phyloP scores from a whole-genome alignment of 1,140 invertebrate species.

The Heliconius hewitsoni region DNA sequence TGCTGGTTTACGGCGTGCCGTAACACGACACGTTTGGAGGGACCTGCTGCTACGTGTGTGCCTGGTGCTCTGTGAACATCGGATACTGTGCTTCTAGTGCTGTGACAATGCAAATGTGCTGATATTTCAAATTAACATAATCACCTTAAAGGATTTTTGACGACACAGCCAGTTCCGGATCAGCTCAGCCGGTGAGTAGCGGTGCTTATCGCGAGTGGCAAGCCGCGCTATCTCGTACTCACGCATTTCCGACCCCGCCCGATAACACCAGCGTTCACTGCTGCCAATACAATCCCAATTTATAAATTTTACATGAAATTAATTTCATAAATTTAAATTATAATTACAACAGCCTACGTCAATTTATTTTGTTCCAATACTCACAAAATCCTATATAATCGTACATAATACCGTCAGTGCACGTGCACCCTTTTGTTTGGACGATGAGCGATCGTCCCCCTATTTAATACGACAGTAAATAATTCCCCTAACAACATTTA shows the following conservation, averaged over 20 bases:
- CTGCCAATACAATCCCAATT: conserved; percentile 21
- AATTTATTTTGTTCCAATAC: not conserved
- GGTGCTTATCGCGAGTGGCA: conserved; percentile 73
- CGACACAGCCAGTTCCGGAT: conserved; percentile 76
- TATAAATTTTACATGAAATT: not conserved
- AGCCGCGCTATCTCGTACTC: conserved; percentile 74
- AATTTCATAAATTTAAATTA: not conserved
- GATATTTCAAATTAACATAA: conserved; percentile 55
- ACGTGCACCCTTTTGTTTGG: conserved; percentile 23
- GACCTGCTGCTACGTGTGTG: conserved; percentile 73
- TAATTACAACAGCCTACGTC: not conserved
- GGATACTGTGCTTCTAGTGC: conserved; percentile 72
- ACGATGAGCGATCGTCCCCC: conserved; percentile 10
- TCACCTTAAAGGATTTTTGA: conserved; percentile 67
- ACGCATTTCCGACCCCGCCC: conserved; percentile 80
- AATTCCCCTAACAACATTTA: conserved; percentile 8
- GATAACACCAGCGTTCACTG: conserved; percentile 64
- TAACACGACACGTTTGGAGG: conserved; percentile 81
- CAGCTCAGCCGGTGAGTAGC: conserved; percentile 79
- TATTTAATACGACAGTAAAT: conserved; percentile 9
- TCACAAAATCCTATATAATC: not conserved
- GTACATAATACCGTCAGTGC: conserved; percentile 9
- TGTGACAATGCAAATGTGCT: conserved; percentile 75
- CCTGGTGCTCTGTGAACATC: conserved; percentile 75
- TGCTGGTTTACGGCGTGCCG: conserved; percentile 80